Percentiles rank a stretch among this genome's conserved stretches.
Evolutionary conservation across 1,140 invertebrate genomes (phyloP).

Genomic region (Trichomalopsis sarcophagae): DNA sequence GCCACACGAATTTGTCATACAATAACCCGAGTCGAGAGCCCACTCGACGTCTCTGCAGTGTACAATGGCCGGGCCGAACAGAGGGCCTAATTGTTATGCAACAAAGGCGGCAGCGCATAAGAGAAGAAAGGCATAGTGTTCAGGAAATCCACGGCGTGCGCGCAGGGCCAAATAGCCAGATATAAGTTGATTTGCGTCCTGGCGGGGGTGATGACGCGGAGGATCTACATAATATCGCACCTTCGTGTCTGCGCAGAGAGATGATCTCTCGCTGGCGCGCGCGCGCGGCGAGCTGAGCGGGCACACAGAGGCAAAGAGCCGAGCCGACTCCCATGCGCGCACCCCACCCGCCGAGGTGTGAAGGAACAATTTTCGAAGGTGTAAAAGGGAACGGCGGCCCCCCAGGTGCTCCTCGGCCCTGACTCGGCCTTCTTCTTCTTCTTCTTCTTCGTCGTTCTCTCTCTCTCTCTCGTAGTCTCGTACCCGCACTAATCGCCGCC

Average conservation of each 20-base stretch:
- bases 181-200: constrained; percentile 34
- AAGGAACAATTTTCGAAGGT: constrained; percentile 65
- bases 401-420: constrained; percentile 62
- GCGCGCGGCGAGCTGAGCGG: neutral
- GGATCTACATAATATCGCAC: constrained; percentile 34
- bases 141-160: neutral
- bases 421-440: constrained; percentile 42
- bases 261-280: neutral
- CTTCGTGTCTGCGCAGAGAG: neutral
- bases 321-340: neutral
- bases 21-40: neutral
- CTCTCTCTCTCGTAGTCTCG: neutral
- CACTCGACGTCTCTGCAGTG: neutral
- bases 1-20: constrained; percentile 23
- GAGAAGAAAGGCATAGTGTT: neutral
- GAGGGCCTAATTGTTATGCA: neutral
- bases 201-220: constrained; percentile 36
- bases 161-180: neutral
- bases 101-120: constrained; percentile 11
- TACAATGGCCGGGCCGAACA: neutral
- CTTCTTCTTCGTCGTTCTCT: neutral
- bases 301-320: constrained; percentile 12
- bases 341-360: constrained; percentile 56
- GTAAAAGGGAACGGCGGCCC: constrained; percentile 60
- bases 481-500: constrained; percentile 63